Evolutionary conservation across 37 sponge, comb jelly and placozoan species (phyloP).

Genomic region (Haliclona indistincta): DNA sequence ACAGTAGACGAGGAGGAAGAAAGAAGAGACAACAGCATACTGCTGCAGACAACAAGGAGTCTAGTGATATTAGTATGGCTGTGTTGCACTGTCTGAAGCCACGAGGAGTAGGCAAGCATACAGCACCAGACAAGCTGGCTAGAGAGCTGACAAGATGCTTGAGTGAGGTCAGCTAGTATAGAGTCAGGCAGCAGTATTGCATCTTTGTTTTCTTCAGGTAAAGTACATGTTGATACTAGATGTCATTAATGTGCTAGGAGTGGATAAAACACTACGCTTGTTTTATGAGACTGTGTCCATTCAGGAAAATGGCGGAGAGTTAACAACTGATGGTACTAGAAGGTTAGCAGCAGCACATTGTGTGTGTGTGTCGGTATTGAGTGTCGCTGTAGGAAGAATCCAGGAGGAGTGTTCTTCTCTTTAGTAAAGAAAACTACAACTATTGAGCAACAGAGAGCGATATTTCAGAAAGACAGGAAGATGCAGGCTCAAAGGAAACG

Average conservation of each 20-base stretch:
- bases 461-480: constrained; percentile 24
- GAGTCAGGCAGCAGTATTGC: neutral
- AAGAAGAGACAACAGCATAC: too few relatives aligned
- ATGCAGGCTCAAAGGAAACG: neutral
- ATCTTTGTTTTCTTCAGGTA: constrained; percentile 21
- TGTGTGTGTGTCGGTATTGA: neutral
- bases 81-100: constrained; percentile 1
- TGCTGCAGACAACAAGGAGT: too few relatives aligned
- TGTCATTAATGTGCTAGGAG: constrained; percentile 29
- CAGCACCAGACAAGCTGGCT: neutral
- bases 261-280: constrained; percentile 32
- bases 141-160: constrained; percentile 39
- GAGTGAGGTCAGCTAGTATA: constrained; percentile 33
- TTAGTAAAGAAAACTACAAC: constrained; percentile 28
- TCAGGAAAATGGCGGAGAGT: constrained; percentile 56
- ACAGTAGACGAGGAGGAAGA: too few relatives aligned
- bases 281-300: constrained; percentile 36
- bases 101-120: neutral
- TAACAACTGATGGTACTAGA: constrained; percentile 21
- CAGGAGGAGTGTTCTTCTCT: constrained; percentile 57
- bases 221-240: constrained; percentile 37
- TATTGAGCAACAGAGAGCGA: constrained; percentile 19
- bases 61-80: too few relatives aligned
- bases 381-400: constrained; percentile 26
- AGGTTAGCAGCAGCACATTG: constrained; percentile 30